Evolutionary conservation across 2,888 invertebrate genomes (phyloP), one percentile per base, ranked within the genome.

Genomic region (Dryadula phaetusa): DNA sequence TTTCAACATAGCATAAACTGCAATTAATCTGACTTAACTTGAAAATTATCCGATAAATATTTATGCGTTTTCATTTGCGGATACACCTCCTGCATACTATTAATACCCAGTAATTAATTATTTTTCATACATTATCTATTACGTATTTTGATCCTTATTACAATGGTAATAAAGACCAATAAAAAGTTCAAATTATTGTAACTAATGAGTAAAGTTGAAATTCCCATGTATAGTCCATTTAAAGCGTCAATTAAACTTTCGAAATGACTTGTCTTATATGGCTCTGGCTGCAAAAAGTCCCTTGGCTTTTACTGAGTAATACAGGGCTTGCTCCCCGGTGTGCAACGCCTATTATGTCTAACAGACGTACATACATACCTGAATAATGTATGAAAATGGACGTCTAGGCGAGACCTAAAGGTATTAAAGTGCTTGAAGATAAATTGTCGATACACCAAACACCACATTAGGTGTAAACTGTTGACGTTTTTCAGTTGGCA

Each of bases 221-320:
- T 70, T 67, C 67, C 71, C 69, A 64, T 67, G 61, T 64, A 63
- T 72, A 71, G 72, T 61, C 75, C 75, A 72, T 75, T 73, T 73
- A 70, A 64, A 71, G 75, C 71, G 66, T 60, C 69, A 74, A 75
- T 74, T 76, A 78, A 78, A 79, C 80, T 82, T 81, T 81, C 82
- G 77, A 80, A 82, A 82, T 82, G 79, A 79, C 77, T 75, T 37
- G 49, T 66, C 77, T 67, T 71, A 77, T 79, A 81, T 75, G 80
- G 81, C 54, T 76, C 14, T 60, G 42, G 37, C 32, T 28, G 47
- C 64, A 72, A 72, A 72, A 70, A 70, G 22, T 52, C 34, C 53
- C 42, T 42, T 20, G 52, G 69, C 63, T 67, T 70, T 72, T 71
- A 71, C 71, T 61, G 47, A 53, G 46, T 52, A 42, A 66, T 67